Evolutionary conservation across 2,888 invertebrate genomes (phyloP).

Genomic region (Pristionchus fissidentatus): DNA sequence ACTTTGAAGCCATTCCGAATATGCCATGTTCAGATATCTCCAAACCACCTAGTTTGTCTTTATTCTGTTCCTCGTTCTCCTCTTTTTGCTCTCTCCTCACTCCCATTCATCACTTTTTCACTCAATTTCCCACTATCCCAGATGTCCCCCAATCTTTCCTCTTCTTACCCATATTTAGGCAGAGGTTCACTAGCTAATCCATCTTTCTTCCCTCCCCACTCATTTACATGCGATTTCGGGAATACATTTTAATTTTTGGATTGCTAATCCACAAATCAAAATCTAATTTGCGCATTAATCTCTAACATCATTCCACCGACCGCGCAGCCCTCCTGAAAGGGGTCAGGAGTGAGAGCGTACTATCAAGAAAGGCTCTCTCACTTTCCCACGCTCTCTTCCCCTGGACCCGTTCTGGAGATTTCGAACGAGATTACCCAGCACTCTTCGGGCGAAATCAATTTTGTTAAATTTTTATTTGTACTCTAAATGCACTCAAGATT

Average conservation of each 20-base stretch:
- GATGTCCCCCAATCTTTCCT: background rate
- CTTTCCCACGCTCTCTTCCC: too few relatives aligned
- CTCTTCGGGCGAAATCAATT: too few relatives aligned
- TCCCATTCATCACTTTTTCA: constrained; percentile 34
- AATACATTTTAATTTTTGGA: background rate
- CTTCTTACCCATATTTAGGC: background rate
- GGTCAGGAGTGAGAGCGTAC: too few relatives aligned
- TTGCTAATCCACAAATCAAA: background rate
- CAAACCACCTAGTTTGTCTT: background rate
- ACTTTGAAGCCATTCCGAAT: background rate
- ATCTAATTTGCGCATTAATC: too few relatives aligned
- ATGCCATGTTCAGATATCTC: background rate
- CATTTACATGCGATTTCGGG: background rate
- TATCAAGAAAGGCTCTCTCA: too few relatives aligned
- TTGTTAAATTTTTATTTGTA: too few relatives aligned
- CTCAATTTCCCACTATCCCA: background rate
- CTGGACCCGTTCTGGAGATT: too few relatives aligned
- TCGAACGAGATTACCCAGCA: too few relatives aligned
- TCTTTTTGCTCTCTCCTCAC: background rate
- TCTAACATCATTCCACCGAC: too few relatives aligned
- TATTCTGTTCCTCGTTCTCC: constrained; percentile 19
- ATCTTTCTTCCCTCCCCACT: background rate
- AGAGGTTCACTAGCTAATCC: background rate
- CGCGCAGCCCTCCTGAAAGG: too few relatives aligned
- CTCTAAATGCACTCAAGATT: too few relatives aligned